Conservation (phyloP, 92 coral and sea anemone genomes). For the Bergia puertoricense region DNA sequence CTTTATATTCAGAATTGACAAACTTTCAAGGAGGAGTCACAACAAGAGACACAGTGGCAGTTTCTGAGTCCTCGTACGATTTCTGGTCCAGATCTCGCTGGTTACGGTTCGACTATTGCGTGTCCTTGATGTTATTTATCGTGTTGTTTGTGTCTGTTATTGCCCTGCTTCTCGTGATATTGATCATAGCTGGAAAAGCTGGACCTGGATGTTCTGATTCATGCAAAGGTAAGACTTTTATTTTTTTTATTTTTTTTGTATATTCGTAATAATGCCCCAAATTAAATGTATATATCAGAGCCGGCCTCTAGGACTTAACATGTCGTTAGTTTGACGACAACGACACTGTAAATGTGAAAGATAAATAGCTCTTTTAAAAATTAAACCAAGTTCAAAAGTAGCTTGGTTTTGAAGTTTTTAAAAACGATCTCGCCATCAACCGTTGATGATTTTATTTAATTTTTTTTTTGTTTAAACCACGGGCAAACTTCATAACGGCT, state of each 20-base stretch:
- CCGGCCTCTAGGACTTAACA: no score
- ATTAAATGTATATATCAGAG: no score
- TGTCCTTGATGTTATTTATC: not conserved
- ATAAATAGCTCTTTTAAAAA: no score
- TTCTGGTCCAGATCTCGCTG: conserved; percentile 8
- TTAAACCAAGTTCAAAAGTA: no score
- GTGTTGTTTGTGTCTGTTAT: conserved; percentile 18
- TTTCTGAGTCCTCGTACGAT: not conserved
- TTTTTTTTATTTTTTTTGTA: not conserved
- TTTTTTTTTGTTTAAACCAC: no score
- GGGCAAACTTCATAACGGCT: no score
- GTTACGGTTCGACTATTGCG: not conserved
- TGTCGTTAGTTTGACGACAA: no score
- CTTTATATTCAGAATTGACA: conserved; percentile 24
- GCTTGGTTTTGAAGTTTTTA: no score
- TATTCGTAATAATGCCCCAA: not conserved
- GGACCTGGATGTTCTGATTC: conserved; percentile 3
- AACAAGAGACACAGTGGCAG: not conserved
- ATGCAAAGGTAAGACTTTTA: conserved; percentile 15
- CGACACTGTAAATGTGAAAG: no score
- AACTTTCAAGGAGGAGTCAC: not conserved
- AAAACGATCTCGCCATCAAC: no score
- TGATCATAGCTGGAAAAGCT: conserved; percentile 36
- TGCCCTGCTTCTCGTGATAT: conserved; percentile 22
- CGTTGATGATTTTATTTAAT: no score